A percentile compares a stretch with the other conserved stretches of the same genome.
Evolutionary conservation across 2,113 vertebrate genomes (phyloP).

Genomic region (Camelus bactrianus): DNA sequence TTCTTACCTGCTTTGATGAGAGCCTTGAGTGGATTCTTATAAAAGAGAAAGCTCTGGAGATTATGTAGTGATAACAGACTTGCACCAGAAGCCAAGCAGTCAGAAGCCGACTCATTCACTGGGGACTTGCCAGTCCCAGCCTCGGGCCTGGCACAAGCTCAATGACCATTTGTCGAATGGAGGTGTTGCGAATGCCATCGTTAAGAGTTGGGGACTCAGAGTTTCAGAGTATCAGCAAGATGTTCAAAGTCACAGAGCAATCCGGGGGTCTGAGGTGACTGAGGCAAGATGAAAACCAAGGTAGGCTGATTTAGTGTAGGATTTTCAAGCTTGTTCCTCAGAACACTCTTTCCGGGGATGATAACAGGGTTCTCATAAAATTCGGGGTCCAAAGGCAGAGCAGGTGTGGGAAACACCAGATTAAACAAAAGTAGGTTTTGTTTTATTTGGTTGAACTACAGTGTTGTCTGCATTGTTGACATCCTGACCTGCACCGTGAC

Average conservation of each 20-base stretch:
- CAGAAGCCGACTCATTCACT: background rate
- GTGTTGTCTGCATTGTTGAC: background rate
- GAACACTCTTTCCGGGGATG: background rate
- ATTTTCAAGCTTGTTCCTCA: background rate
- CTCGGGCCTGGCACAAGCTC: background rate
- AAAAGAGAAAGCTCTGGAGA: background rate
- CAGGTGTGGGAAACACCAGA: background rate
- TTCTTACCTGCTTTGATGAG: background rate
- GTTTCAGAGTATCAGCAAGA: too few relatives aligned
- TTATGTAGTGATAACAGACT: background rate
- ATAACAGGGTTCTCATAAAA: background rate
- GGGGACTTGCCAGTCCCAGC: background rate
- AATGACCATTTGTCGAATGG: background rate
- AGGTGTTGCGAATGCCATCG: accelerated
- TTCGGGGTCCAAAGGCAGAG: background rate
- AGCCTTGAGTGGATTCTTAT: background rate
- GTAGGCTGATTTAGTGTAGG: background rate
- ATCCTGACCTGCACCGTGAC: background rate
- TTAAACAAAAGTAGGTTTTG: background rate
- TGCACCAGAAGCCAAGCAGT: background rate
- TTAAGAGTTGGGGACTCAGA: background rate
- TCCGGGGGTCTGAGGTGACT: accelerated
- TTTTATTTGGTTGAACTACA: background rate
- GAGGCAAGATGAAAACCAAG: background rate
- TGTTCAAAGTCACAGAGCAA: background rate